Percentiles rank a stretch among this genome's conserved stretches.
Conservation (phyloP, 2,888 invertebrate genomes). For the Blera fallax region DNA sequence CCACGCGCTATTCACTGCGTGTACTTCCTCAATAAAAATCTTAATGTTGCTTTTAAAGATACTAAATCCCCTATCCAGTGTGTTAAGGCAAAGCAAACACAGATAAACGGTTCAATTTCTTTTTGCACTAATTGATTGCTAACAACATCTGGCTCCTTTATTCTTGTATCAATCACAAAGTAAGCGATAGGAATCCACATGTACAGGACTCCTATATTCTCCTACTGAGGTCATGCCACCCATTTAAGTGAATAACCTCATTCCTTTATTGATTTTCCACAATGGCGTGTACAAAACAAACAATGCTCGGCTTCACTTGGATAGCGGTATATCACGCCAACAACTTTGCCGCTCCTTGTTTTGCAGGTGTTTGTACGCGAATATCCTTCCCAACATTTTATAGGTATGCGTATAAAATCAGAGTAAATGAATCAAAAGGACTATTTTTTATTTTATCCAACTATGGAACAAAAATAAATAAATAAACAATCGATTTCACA, state of each 20-base stretch:
- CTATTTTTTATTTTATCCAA: background rate
- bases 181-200: slow-evolving; percentile 37
- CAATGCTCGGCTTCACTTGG: background rate
- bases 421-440: background rate
- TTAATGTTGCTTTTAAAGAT: background rate
- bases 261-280: slow-evolving; percentile 31
- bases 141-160: slow-evolving; percentile 48
- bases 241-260: slow-evolving; percentile 55
- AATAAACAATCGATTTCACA: slow-evolving; percentile 27
- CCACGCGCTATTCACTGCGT: background rate
- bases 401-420: slow-evolving; percentile 1
- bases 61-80: background rate
- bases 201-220: background rate
- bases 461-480: background rate
- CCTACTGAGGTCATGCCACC: slow-evolving; percentile 15
- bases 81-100: slow-evolving; percentile 4
- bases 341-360: slow-evolving; percentile 15
- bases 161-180: slow-evolving; percentile 30
- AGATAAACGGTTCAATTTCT: slow-evolving; percentile 2
- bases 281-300: slow-evolving; percentile 35
- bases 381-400: background rate
- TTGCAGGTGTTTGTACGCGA: background rate
- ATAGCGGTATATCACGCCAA: slow-evolving; percentile 7
- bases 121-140: slow-evolving; percentile 38
- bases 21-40: background rate